phyloP scores from a whole-genome alignment of 2,888 invertebrate genomes.

The Malachius bipustulatus region DNA sequence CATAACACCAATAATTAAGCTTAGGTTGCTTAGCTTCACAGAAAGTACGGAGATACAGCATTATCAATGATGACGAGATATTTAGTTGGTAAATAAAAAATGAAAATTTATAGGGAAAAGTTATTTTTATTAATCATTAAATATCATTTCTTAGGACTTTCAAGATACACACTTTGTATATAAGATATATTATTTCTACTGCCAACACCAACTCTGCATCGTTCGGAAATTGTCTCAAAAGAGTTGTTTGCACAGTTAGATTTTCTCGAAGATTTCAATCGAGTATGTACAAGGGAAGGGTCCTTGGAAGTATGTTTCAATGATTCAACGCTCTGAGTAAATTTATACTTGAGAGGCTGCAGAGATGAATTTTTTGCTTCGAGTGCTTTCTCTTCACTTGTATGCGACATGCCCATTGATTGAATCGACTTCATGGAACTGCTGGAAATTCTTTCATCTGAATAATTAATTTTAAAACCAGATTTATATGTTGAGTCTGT shows the following conservation, averaged over 20 bases:
- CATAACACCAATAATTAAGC: too few relatives aligned
- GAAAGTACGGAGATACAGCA: too few relatives aligned
- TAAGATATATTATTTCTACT: neutral
- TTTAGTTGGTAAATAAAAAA: too few relatives aligned
- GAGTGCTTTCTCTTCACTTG: neutral
- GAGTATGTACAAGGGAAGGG: too few relatives aligned
- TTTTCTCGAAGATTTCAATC: too few relatives aligned
- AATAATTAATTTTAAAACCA: conserved; percentile 1
- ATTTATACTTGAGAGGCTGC: too few relatives aligned
- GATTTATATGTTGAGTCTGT: too few relatives aligned
- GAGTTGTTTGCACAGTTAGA: too few relatives aligned
- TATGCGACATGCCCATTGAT: neutral
- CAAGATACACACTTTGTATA: neutral
- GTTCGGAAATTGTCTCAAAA: neutral
- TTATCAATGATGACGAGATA: too few relatives aligned
- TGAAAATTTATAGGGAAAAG: neutral
- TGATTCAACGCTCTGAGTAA: too few relatives aligned
- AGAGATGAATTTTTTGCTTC: neutral
- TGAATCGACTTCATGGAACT: neutral
- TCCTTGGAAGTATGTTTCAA: too few relatives aligned
- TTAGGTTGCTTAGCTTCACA: too few relatives aligned
- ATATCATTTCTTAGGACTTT: neutral
- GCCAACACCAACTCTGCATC: conserved; percentile 1
- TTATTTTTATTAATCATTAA: neutral
- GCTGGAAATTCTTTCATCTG: neutral